A percentile compares a stretch with the other conserved stretches of the same genome.
Evolutionary conservation across 1,140 invertebrate genomes (phyloP).

Genomic region (Drosophila quadrilineata): DNA sequence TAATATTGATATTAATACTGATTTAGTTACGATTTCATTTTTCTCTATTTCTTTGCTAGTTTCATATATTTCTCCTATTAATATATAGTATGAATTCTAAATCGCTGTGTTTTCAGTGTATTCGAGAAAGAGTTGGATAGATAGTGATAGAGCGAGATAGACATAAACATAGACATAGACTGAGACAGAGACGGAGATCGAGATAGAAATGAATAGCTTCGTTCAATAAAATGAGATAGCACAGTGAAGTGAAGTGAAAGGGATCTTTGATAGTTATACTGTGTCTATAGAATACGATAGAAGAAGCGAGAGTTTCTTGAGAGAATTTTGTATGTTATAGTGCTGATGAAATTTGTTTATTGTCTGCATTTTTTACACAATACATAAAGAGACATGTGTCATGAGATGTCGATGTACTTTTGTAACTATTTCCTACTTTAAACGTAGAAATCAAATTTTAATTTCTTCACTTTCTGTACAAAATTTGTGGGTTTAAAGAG

Average conservation of each 20-base stretch:
- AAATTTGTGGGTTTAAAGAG: too few species aligned
- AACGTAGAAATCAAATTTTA: too few species aligned
- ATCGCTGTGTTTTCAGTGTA: background rate
- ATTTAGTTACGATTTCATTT: background rate
- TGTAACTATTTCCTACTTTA: too few species aligned
- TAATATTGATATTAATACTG: slow-evolving; percentile 21
- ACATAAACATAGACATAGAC: background rate
- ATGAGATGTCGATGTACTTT: too few species aligned
- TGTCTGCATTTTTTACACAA: too few species aligned
- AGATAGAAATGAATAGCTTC: too few species aligned
- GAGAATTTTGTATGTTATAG: too few species aligned
- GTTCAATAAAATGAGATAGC: too few species aligned
- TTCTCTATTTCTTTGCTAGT: background rate
- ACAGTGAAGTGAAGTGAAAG: background rate
- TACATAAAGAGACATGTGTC: too few species aligned
- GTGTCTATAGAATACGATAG: background rate
- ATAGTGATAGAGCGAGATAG: slow-evolving; percentile 5
- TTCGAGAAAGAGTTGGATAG: slow-evolving; percentile 8
- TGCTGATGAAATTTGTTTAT: too few species aligned
- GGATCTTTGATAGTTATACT: background rate
- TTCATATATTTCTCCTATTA: background rate
- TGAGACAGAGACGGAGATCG: background rate
- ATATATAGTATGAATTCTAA: slow-evolving; percentile 2
- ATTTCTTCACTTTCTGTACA: too few species aligned
- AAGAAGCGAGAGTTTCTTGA: background rate